Evolutionary conservation across 2,888 invertebrate species (phyloP).

Genomic region (Drosophila conformis): DNA sequence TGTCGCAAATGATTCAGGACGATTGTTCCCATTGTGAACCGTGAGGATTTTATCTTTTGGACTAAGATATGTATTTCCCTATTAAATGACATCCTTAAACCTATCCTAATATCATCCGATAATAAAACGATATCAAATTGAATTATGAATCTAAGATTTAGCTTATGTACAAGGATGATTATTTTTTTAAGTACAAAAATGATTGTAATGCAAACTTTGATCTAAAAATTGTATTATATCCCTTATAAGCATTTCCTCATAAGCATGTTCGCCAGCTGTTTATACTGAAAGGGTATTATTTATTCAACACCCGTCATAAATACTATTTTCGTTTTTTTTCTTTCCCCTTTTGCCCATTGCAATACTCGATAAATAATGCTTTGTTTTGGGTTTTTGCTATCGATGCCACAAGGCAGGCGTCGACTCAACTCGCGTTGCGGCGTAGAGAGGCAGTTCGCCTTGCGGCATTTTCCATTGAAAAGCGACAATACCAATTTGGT

Average conservation of each 20-base stretch:
- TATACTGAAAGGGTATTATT: not conserved
- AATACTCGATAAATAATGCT: conserved; percentile 24
- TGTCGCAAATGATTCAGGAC: not conserved
- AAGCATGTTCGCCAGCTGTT: not conserved
- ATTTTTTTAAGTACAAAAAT: no score
- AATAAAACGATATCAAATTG: not conserved
- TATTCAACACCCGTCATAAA: not conserved
- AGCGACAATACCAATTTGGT: conserved; percentile 65
- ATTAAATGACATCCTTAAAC: not conserved
- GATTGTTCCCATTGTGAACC: not conserved
- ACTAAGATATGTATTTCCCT: not conserved
- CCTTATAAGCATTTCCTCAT: not conserved
- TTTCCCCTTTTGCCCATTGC: not conserved
- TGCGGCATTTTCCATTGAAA: conserved; percentile 67
- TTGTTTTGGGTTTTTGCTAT: conserved; percentile 37
- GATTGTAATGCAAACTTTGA: not conserved
- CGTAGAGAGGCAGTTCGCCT: conserved; percentile 25
- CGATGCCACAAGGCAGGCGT: conserved; percentile 40
- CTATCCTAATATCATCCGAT: not conserved
- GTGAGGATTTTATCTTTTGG: not conserved
- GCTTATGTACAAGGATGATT: no score
- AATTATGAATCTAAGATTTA: no score
- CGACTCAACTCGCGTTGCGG: not conserved
- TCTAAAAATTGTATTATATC: not conserved
- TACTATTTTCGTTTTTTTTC: not conserved